phyloP scores from a whole-genome alignment of 2,113 vertebrate species.

The Tylochromis polylepis region DNA sequence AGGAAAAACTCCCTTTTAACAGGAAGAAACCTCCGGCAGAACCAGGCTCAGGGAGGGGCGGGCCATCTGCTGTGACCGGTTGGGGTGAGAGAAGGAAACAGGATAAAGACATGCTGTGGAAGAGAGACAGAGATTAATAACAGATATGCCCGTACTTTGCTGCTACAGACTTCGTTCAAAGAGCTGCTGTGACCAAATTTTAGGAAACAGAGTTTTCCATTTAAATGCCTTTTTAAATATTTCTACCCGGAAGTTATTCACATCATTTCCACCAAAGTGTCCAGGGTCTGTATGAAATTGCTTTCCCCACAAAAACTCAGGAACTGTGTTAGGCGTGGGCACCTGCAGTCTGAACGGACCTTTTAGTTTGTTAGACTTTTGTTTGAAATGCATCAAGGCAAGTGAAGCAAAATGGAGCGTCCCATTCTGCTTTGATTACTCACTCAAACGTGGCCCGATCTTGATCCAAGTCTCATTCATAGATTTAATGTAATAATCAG shows the following conservation, averaged over 20 bases:
- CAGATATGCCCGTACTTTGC: background rate
- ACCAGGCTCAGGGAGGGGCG: no score
- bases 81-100: no score
- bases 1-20: no score
- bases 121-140: no score
- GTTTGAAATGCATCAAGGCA: background rate
- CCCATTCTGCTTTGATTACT: fast-evolving
- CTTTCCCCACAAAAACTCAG: background rate
- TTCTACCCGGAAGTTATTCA: no score
- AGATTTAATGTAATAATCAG: fast-evolving
- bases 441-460: no score
- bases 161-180: background rate
- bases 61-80: no score
- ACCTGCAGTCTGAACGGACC: background rate
- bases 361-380: fast-evolving
- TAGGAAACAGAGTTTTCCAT: no score
- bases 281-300: background rate
- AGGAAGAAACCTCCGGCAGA: no score
- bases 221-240: no score
- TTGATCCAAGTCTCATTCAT: background rate
- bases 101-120: no score
- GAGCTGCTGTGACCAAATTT: background rate
- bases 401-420: fast-evolving
- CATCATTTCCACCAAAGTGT: background rate
- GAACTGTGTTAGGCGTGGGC: fast-evolving